Percentiles rank a stretch among this genome's conserved stretches.
Evolutionary conservation across 2,888 invertebrate genomes (phyloP).

Genomic region (Scaeva pyrastri): DNA sequence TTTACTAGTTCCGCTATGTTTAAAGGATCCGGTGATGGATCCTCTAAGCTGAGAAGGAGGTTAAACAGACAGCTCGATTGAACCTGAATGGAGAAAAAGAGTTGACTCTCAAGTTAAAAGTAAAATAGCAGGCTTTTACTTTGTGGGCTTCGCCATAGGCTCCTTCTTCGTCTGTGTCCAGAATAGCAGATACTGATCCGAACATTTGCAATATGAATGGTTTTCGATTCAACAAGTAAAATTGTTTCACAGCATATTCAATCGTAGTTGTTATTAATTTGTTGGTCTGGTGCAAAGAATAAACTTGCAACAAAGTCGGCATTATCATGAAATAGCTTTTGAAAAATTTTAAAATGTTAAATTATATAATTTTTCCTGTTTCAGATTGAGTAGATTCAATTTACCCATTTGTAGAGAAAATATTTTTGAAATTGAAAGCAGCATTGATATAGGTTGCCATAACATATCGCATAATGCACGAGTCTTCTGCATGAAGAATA

Average conservation of each 20-base stretch:
- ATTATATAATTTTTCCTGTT: too few relatives aligned
- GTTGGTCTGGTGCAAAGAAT: slow-evolving; percentile 99
- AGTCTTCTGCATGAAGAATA: slow-evolving; percentile 98
- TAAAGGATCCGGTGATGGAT: slow-evolving; percentile 96
- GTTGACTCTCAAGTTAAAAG: neutral
- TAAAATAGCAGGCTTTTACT: slow-evolving; percentile 84
- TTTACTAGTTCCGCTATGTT: slow-evolving; percentile 96
- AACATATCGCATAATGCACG: slow-evolving; percentile 96
- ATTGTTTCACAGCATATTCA: slow-evolving; percentile 99
- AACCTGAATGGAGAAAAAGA: slow-evolving; percentile 85
- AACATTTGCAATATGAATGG: slow-evolving; percentile 99
- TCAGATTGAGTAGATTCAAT: slow-evolving; percentile 77
- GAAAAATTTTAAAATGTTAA: slow-evolving; percentile 10
- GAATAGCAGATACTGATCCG: slow-evolving; percentile 97
- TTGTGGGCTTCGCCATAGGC: slow-evolving; percentile 96
- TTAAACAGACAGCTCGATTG: slow-evolving; percentile 97
- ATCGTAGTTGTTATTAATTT: slow-evolving; percentile 97
- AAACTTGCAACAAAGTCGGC: slow-evolving; percentile 98
- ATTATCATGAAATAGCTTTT: slow-evolving; percentile 96
- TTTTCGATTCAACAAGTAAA: slow-evolving; percentile 98
- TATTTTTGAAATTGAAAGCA: slow-evolving; percentile 98
- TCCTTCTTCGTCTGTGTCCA: slow-evolving; percentile 95
- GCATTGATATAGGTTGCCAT: slow-evolving; percentile 99
- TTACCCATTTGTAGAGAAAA: slow-evolving; percentile 98
- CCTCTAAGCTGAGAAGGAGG: slow-evolving; percentile 94